Evolutionary conservation across 1,140 invertebrate genomes (phyloP).

Genomic region (Pachypeltis micranthus): DNA sequence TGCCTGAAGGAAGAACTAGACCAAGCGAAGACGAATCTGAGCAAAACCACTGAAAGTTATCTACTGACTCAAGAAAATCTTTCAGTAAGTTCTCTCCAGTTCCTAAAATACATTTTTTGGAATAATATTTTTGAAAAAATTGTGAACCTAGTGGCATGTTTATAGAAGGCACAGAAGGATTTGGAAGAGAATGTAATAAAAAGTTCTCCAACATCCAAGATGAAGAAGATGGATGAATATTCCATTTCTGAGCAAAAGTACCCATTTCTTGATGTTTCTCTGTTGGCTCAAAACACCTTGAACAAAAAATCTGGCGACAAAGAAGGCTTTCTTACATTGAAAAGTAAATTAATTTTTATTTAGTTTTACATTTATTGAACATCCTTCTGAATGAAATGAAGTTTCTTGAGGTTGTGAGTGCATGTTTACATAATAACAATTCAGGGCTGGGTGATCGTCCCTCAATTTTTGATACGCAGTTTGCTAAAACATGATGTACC

Average conservation of each 20-base stretch:
- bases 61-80: conserved; percentile 31
- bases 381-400: no score
- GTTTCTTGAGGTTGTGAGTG: no score
- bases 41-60: conserved; percentile 29
- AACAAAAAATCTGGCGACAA: conserved; percentile 19
- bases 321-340: conserved; percentile 14
- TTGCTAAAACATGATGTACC: no score
- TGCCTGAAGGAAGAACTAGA: conserved; percentile 21
- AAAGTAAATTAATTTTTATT: conserved; percentile 23
- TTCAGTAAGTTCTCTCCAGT: conserved; percentile 18
- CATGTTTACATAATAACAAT: no score
- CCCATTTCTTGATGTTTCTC: neutral
- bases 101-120: no score
- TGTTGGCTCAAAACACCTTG: conserved; percentile 11
- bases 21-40: conserved; percentile 24
- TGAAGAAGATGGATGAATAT: neutral
- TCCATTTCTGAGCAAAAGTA: conserved; percentile 2
- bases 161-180: neutral
- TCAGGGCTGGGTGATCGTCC: no score
- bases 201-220: neutral
- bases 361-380: no score
- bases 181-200: neutral
- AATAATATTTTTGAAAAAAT: no score
- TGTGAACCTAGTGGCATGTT: no score
- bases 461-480: no score